Conservation (phyloP, 2,113 vertebrate genomes). For the Hippocampus barbouri region DNA sequence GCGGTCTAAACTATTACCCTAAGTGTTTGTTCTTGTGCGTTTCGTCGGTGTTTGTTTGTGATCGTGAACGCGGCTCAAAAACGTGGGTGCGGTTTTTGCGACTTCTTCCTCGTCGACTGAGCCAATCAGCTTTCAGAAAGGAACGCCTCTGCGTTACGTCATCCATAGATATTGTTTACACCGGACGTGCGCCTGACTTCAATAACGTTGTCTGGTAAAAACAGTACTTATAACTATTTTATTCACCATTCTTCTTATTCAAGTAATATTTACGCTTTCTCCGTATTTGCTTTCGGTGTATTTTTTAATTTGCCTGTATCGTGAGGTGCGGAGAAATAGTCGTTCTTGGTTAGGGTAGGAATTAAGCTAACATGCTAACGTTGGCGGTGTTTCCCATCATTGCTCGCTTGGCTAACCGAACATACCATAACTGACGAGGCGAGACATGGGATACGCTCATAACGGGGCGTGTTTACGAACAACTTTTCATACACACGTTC, state of each 20-base stretch:
- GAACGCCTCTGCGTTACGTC: not conserved
- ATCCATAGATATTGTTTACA: not conserved
- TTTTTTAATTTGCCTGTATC: not conserved
- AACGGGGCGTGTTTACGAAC: too few species aligned
- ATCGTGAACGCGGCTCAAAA: constrained; percentile 35
- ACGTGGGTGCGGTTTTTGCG: constrained; percentile 34
- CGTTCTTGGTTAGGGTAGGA: not conserved
- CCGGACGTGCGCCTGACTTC: accelerated
- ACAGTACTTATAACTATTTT: not conserved
- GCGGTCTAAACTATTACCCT: not conserved
- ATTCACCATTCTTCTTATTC: not conserved
- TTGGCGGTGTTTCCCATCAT: accelerated
- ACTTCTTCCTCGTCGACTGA: constrained; percentile 11
- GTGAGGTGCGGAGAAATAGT: not conserved
- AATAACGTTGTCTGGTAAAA: not conserved
- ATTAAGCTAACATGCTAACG: constrained; percentile 6
- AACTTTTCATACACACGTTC: not conserved
- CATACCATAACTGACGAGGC: too few species aligned
- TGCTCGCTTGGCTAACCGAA: not conserved
- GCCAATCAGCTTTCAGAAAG: constrained; percentile 35
- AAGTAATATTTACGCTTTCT: not conserved
- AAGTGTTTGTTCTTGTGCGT: accelerated
- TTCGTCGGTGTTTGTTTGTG: not conserved
- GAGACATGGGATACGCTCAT: too few species aligned
- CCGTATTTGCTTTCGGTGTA: too few species aligned